Base-by-base conservation (phyloP, 2,797 vertebrate species). In the Rhadinocentrus ornatus region DNA sequence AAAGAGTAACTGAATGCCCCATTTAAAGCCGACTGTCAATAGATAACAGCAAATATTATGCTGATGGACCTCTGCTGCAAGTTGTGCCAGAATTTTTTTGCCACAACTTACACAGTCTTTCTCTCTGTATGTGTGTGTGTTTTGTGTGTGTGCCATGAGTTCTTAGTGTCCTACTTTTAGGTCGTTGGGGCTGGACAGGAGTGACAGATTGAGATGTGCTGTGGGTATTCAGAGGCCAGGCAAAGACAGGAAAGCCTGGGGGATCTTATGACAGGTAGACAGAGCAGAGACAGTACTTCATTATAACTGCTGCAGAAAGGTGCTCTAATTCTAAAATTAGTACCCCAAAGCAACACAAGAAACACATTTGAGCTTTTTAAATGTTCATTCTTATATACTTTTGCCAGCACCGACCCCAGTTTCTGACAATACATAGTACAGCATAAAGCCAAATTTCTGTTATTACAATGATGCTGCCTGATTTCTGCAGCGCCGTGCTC, bases 181-280 rank as follows among this genome's bases (percentile, higher is more conserved):
- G 76, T 88, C 75, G 70, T 78, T 85, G 80, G 73, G 88, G 86
- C 72, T 78, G 84, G 86, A 89, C 89, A 88, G 89, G 59, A 82
- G 88, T 91, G 90, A 92, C 88, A 89, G 90, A 91, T 89, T 87
- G 87, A 91, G 89, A 89, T 83, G 88, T 87, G 88, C 88, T 84
- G 84, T 81, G 81, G 90, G 87, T 86, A 75, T 88, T 90, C 68
- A 57, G 88, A 85, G 89, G 85, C 79, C 88, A 71, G 69, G 78
- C 73, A 62, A 84, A 87, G 90, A 91, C 87, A 86, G 86, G 73
- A 90, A 88, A 86, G 81, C 89, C 89, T 77, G 67, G 53, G 90
- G 89, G 89, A 88, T 82, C 75, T 73, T 39, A 75, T 90, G 91
- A 91, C 89, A 92, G 90, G 89, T 91, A 90, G 85, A 85, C 85